These are phyloP conservation scores for Seira musarum DNA, from an alignment of 2,888 invertebrate genomes.

Conservation along the genomic window DNA sequence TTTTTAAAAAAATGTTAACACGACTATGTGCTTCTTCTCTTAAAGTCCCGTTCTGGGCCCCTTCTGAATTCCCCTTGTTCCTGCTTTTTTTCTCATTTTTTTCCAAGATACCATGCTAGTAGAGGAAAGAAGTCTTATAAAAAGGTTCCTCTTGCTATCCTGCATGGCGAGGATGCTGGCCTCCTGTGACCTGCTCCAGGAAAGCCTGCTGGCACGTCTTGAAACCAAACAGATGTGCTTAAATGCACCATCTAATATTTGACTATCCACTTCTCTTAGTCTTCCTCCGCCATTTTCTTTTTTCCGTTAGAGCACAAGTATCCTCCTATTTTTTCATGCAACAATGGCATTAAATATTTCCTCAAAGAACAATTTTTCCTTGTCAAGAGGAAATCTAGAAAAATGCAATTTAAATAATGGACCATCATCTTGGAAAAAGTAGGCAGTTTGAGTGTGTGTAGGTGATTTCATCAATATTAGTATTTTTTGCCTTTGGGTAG, in stretches of 20 bases:
- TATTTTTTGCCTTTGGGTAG: neutral
- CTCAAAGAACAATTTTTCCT: neutral
- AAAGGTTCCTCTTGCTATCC: neutral
- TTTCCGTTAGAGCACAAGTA: neutral
- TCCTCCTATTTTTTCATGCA: neutral
- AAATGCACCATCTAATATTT: neutral
- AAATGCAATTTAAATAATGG: neutral
- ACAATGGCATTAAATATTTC: neutral
- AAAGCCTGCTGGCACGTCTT: neutral
- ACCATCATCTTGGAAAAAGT: neutral
- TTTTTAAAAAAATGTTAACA: neutral
- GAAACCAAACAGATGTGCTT: neutral
- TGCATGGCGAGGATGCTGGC: neutral
- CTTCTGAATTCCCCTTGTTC: constrained; percentile 27
- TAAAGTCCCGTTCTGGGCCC: constrained; percentile 51
- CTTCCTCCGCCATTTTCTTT: neutral
- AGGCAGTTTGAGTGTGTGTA: neutral
- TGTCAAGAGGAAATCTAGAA: neutral
- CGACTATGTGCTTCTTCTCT: constrained; percentile 11
- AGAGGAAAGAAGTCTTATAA: neutral
- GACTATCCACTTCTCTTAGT: too few species aligned
- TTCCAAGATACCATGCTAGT: too few species aligned
- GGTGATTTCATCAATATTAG: too few species aligned
- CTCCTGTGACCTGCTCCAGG: neutral
- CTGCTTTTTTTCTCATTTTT: neutral